phyloP scores from a whole-genome alignment of 2,113 vertebrate species.

The Syrmaticus mikado region DNA sequence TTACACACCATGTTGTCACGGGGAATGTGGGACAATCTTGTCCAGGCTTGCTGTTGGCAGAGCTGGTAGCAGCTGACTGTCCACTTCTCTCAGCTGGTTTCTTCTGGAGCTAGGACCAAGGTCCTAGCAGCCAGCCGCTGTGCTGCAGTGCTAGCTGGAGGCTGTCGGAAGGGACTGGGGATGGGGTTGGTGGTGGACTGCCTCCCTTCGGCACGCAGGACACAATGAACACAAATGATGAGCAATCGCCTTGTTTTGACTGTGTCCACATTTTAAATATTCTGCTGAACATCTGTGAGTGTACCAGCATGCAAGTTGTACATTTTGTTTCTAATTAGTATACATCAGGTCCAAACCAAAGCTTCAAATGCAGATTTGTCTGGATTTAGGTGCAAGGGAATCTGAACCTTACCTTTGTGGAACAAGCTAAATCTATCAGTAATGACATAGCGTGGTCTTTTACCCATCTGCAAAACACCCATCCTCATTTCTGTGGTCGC shows the following conservation, averaged over 20 bases:
- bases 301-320: not conserved
- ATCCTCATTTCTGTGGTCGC: not conserved
- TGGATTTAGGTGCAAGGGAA: not conserved
- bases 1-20: not conserved
- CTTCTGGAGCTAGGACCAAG: not conserved
- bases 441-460: not conserved
- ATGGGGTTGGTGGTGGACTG: not conserved
- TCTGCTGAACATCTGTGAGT: not conserved
- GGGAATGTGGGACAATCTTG: not conserved
- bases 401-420: not conserved
- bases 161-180: rapidly evolving
- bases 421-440: not conserved
- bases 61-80: not conserved
- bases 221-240: rapidly evolving
- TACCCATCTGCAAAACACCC: not conserved
- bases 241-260: not conserved
- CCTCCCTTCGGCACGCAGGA: not conserved
- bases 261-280: not conserved
- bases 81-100: not conserved
- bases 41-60: not conserved
- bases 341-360: not conserved
- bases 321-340: not conserved
- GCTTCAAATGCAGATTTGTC: not conserved
- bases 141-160: not conserved
- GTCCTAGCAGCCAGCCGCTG: not conserved